Evolutionary conservation across 2,888 invertebrate species (phyloP), one percentile per base, ranked within the genome.

Genomic region (Metacarcinus magister): DNA sequence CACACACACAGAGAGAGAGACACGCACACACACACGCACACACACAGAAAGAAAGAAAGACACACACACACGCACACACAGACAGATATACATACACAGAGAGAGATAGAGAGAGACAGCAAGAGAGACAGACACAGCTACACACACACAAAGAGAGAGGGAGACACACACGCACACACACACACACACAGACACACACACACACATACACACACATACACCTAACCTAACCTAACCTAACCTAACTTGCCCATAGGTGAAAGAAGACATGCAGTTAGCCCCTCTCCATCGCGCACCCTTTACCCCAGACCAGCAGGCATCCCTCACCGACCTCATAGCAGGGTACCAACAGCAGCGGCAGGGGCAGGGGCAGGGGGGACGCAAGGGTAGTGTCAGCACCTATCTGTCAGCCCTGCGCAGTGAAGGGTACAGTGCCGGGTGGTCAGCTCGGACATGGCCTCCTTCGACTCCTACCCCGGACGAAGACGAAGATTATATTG

Each of bases 251-350:
- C n/a, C n/a, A n/a, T n/a, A 98, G 97, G 97, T 99, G 4, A 99
- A 99, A 98, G 98, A 98, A 75, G 99, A 99, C 97, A 99, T 99
- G 99, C 98, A 98, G 97, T 97, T 99, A 96, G 99, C 99, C 1
- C 99, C 99, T 0, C 97, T 98, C 4, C 97, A 98, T 28, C 98
- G 99, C 97, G 97, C 97, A 19, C 97, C 96, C 8, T 96, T 99
- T 23, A 98, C 98, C 13, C 97, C 98, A 16, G 97, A 98, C 5
- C 98, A 98, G 94, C 98, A 19, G 2, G 28, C 67, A 23, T 0
- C 67, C 13, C 67, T 67, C 19, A 0, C 16, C 0, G 67, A 23
- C n/a, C 5, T 23, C 67, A 10, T 82, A 28, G 82, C 67, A n/a
- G 19, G 7, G 48, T 10, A 60, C 23, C 23, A 60, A 0, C 4